Conservation (phyloP, 1,140 invertebrate species). For the Helicoverpa armigera region DNA sequence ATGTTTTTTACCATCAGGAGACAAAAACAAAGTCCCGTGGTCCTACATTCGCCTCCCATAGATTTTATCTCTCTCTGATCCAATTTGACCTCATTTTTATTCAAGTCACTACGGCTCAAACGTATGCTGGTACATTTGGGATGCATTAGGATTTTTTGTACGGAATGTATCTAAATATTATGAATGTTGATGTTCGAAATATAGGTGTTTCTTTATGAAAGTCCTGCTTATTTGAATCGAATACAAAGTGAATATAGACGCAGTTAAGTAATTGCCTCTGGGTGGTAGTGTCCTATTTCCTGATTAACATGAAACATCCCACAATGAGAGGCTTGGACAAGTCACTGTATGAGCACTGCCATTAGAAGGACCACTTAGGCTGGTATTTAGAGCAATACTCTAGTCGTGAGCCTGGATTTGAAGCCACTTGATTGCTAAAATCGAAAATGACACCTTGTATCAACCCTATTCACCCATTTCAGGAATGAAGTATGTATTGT, state of each 20-base stretch:
- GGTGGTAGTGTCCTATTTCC: background rate
- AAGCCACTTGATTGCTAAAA: no score
- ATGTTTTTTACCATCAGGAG: constrained; percentile 7
- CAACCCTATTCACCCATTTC: no score
- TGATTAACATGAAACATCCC: background rate
- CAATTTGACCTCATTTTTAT: constrained; percentile 83
- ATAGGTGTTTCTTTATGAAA: constrained; percentile 8
- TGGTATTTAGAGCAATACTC: no score
- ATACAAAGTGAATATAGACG: constrained; percentile 27
- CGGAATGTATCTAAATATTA: constrained; percentile 11
- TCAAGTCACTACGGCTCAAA: constrained; percentile 73
- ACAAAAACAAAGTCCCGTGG: constrained; percentile 40
- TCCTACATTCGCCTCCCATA: constrained; percentile 50
- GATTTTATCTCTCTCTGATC: constrained; percentile 69
- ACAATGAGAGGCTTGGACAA: background rate
- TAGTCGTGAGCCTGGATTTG: no score
- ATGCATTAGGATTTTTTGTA: constrained; percentile 59
- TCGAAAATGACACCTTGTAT: no score
- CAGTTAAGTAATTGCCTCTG: constrained; percentile 18
- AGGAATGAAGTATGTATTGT: no score
- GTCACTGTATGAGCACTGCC: no score
- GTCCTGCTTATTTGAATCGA: background rate
- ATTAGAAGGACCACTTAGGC: no score
- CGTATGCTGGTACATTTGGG: constrained; percentile 75
- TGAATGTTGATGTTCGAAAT: background rate